Conservation (phyloP, 2,888 invertebrate genomes). For the Parnassius mnemosyne region DNA sequence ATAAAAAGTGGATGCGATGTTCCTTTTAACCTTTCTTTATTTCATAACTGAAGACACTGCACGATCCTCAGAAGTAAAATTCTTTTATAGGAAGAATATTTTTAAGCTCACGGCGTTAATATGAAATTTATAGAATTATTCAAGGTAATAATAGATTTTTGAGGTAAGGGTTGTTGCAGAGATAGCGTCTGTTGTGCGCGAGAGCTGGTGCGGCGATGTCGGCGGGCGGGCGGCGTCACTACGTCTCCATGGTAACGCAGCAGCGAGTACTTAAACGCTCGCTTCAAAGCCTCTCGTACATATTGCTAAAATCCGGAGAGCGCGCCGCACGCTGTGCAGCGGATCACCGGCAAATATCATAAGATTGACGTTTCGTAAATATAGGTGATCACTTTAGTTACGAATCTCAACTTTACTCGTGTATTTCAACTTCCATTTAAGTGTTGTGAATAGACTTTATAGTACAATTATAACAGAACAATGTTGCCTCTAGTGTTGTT, state of each 20-base stretch:
- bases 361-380: slow-evolving; percentile 79
- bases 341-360: slow-evolving; percentile 64
- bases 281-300: slow-evolving; percentile 54
- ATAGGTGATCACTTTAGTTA: slow-evolving; percentile 74
- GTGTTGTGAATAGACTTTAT: slow-evolving; percentile 60
- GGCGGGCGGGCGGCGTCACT: slow-evolving; percentile 56
- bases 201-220: slow-evolving; percentile 33
- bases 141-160: background rate
- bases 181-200: slow-evolving; percentile 31
- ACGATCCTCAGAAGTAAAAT: slow-evolving; percentile 38
- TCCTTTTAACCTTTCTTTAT: slow-evolving; percentile 66
- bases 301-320: slow-evolving; percentile 70
- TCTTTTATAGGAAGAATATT: background rate
- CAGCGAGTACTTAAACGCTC: slow-evolving; percentile 62
- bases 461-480: slow-evolving; percentile 44
- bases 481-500: slow-evolving; percentile 79
- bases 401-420: slow-evolving; percentile 72
- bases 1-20: slow-evolving; percentile 70
- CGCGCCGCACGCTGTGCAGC: slow-evolving; percentile 76
- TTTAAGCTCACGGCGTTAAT: background rate
- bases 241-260: slow-evolving; percentile 69
- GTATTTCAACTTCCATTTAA: slow-evolving; percentile 60
- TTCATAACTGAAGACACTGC: slow-evolving; percentile 56
- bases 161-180: slow-evolving; percentile 8
- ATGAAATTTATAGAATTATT: no score